These are phyloP conservation scores for Sciurus vulgaris DNA, from an alignment of 2,797 vertebrate species.

Conservation along the genomic window DNA sequence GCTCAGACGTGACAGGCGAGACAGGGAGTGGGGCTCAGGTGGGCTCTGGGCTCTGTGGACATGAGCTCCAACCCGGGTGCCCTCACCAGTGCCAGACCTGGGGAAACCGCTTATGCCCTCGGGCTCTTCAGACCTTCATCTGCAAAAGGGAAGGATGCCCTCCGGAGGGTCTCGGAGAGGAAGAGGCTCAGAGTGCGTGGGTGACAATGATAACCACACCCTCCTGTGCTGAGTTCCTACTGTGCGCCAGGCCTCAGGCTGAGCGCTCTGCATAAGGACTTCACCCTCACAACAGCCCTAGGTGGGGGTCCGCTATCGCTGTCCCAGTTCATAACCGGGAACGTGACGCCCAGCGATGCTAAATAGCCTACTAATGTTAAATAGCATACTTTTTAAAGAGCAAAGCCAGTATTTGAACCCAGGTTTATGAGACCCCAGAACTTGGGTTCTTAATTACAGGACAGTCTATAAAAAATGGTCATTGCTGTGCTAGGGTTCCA, in stretches of 20 bases:
- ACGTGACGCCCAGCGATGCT: background rate
- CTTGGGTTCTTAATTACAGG: background rate
- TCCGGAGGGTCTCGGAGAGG: background rate
- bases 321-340: background rate
- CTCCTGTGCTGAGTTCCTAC: rapidly evolving
- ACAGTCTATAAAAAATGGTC: background rate
- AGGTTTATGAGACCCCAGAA: background rate
- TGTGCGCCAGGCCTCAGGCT: rapidly evolving
- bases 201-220: background rate
- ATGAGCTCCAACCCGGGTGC: background rate
- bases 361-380: background rate
- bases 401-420: background rate
- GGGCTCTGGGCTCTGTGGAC: background rate
- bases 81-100: background rate
- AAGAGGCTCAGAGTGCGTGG: rapidly evolving
- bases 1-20: background rate
- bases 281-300: background rate
- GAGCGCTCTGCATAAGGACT: background rate
- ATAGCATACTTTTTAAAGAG: background rate
- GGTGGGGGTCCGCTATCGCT: too few relatives aligned
- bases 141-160: background rate
- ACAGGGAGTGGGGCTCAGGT: rapidly evolving
- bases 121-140: background rate
- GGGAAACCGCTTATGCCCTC: background rate
- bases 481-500: background rate